These are phyloP conservation scores for Sisyra nigra DNA, from an alignment of 2,888 invertebrate genomes.

Conservation along the genomic window DNA sequence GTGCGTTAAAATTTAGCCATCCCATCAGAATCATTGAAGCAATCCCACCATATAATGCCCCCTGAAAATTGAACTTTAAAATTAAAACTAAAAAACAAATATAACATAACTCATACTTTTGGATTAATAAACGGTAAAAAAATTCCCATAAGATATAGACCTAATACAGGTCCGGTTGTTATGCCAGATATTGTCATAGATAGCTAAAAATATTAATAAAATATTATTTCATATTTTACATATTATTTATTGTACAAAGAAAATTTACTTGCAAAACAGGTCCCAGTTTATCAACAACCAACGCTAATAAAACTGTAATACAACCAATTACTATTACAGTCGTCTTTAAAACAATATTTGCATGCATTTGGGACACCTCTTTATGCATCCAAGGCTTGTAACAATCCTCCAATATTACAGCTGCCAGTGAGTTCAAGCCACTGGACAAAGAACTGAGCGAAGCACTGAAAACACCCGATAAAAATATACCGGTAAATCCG, in stretches of 20 bases:
- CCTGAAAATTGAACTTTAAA: conserved; percentile 22
- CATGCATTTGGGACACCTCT: conserved; percentile 35
- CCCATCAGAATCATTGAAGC: conserved; percentile 33
- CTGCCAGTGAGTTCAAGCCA: conserved; percentile 60
- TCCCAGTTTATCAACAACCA: conserved; percentile 2
- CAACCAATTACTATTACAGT: conserved; percentile 52
- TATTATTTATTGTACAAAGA: not conserved
- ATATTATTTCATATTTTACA: not conserved
- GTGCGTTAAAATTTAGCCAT: conserved; percentile 36
- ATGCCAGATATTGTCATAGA: not conserved
- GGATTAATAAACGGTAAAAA: no score
- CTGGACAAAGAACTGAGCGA: conserved; percentile 36
- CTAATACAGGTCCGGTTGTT: not conserved
- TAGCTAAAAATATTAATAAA: not conserved
- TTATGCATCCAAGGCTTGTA: conserved; percentile 34
- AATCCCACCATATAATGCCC: conserved; percentile 35
- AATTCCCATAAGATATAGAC: no score
- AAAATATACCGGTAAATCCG: conserved; percentile 74
- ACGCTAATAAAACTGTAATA: conserved; percentile 37
- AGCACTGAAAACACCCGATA: conserved; percentile 71
- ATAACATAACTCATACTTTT: not conserved
- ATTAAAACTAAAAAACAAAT: no score
- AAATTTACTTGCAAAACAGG: conserved; percentile 1
- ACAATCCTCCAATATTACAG: conserved; percentile 56
- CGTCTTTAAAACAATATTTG: conserved; percentile 44